These are phyloP conservation scores for Toxotes jaculatrix DNA, from an alignment of 2,113 vertebrate genomes.

Conservation along the genomic window DNA sequence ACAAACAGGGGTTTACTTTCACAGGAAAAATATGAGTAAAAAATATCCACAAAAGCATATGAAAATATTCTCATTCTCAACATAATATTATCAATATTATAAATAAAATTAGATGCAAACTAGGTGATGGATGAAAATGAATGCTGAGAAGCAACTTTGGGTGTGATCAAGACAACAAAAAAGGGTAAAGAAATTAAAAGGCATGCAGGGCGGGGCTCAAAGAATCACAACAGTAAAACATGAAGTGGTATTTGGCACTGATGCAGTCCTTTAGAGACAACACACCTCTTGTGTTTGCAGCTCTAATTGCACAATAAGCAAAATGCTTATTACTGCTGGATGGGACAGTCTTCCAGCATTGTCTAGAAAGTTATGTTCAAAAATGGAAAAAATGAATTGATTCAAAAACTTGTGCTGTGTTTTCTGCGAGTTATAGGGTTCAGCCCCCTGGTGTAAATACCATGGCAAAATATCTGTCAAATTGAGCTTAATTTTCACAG, in stretches of 20 bases:
- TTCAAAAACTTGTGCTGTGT: neutral
- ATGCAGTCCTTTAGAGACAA: neutral
- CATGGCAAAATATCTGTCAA: constrained; percentile 14
- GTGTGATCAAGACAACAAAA: constrained; percentile 16
- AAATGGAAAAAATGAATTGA: neutral
- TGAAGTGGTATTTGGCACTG: neutral
- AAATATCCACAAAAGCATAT: constrained; percentile 13
- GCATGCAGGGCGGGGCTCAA: constrained; percentile 1
- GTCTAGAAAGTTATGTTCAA: neutral
- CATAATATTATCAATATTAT: neutral
- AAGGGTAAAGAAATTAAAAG: neutral
- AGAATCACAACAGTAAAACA: neutral
- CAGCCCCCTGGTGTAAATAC: neutral
- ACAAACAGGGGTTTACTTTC: neutral
- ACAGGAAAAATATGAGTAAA: neutral
- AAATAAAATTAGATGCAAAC: neutral
- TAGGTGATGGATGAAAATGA: neutral
- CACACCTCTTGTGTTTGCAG: neutral
- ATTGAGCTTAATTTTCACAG: neutral
- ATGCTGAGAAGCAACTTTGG: neutral
- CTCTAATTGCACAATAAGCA: neutral
- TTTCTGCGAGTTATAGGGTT: neutral
- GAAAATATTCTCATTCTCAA: constrained; percentile 11
- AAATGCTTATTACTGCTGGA: neutral
- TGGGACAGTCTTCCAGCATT: neutral